phyloP scores from a whole-genome alignment of 2,888 invertebrate genomes.

The Phyllotreta striolata region DNA sequence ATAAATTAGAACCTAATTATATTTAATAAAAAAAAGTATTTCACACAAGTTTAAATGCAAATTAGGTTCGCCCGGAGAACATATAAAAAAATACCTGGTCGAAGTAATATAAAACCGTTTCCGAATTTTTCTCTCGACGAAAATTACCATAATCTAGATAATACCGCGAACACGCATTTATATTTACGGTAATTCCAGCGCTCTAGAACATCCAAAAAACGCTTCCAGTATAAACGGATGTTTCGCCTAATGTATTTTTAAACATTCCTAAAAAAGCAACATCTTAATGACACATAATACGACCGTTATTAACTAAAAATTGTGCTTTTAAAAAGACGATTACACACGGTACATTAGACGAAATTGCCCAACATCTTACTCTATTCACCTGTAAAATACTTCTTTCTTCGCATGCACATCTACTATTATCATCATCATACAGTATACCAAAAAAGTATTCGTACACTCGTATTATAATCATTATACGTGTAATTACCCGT shows the following conservation, averaged over 20 bases:
- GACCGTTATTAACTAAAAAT: slow-evolving; percentile 36
- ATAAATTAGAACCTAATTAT: no score
- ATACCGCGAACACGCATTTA: slow-evolving; percentile 23
- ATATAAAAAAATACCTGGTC: not conserved
- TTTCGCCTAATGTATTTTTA: slow-evolving; percentile 39
- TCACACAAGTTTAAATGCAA: not conserved
- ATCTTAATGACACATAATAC: slow-evolving; percentile 38
- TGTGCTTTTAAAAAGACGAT: slow-evolving; percentile 34
- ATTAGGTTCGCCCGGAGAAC: not conserved
- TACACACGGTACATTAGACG: slow-evolving; percentile 25
- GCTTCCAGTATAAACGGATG: slow-evolving; percentile 33
- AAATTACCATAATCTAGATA: slow-evolving; percentile 29
- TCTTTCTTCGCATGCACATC: not conserved
- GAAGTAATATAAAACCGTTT: slow-evolving; percentile 10
- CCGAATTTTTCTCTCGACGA: slow-evolving; percentile 18
- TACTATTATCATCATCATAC: no score
- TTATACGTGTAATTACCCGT: no score
- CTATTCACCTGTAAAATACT: not conserved
- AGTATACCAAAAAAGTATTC: no score
- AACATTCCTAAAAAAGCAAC: slow-evolving; percentile 36
- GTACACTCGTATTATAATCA: no score
- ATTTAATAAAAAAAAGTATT: no score
- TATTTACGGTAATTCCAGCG: slow-evolving; percentile 22
- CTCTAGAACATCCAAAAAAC: slow-evolving; percentile 18
- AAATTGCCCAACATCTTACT: slow-evolving; percentile 21